phyloP scores from a whole-genome alignment of 37 sponge, comb jelly and placozoan species.

The Amphimedon queenslandica region DNA sequence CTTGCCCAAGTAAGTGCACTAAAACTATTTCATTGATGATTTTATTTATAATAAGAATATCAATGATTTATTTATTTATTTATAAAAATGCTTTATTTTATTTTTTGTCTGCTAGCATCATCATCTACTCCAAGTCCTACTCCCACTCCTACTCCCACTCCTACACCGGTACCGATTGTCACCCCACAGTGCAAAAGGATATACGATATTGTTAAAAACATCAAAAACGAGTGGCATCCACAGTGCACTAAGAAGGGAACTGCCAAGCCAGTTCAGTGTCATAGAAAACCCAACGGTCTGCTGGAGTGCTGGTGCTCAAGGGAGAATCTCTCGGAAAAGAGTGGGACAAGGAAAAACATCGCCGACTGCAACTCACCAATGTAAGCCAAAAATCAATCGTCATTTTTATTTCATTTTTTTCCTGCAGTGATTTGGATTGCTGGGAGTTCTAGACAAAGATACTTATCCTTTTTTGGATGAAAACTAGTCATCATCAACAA shows the following conservation, averaged over 20 bases:
- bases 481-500: too few relatives aligned
- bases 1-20: neutral
- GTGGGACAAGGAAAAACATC: neutral
- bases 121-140: neutral
- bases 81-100: too few relatives aligned
- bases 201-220: too few relatives aligned
- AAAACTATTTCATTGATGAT: too few relatives aligned
- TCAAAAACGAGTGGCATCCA: too few relatives aligned
- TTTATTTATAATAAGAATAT: too few relatives aligned
- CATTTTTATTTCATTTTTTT: neutral
- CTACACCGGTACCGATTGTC: too few relatives aligned
- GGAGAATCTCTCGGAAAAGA: neutral
- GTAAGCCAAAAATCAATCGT: neutral
- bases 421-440: conserved; percentile 19
- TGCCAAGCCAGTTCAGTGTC: conserved; percentile 8
- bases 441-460: neutral
- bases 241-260: neutral
- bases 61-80: too few relatives aligned
- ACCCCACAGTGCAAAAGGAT: too few relatives aligned
- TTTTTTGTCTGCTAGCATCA: too few relatives aligned
- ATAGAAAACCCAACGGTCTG: neutral
- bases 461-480: too few relatives aligned
- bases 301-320: conserved; percentile 13
- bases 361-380: neutral
- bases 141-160: neutral